Evolutionary conservation across 2,888 invertebrate species (phyloP), one percentile per base, ranked within the genome.

Genomic region (Aspidiotus rigidus): DNA sequence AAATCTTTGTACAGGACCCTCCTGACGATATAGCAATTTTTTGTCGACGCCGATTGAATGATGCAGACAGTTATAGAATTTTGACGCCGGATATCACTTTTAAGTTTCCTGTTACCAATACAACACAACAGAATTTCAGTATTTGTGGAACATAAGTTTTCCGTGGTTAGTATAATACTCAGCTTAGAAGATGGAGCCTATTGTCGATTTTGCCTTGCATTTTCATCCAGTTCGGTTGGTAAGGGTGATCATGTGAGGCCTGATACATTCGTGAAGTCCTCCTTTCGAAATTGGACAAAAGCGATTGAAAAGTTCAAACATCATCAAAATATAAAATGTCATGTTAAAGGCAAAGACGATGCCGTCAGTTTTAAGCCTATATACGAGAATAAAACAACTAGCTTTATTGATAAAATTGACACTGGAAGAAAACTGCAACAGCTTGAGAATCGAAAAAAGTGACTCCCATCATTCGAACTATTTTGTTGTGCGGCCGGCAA

Each of bases 91-190:
- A 54, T 39, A 55, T 15, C 53, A 54, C 49, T 64, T 64, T 49
- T 6, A 49, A 49, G 49, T 49, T 49, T 49, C 49, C 49, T 6
- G 49, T 49, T 49, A 49, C 49, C 49, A 44, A 11, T 44, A 11
- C 15, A 53, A 17, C n/a, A 40, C 54, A 64, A 64, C 55, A 64
- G 64, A 66, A 41, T 66, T 66, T 66, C 66, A 66, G 41, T 57
- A n/a, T 57, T 17, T 41, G 56, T 66, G 66, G 66, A 55, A 56
- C 8, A 13, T 39, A 40, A 57, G 16, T 17, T 66, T 15, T 57
- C 10, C 55, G 54, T 66, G 66, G 59, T 57, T 66, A 66, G 66
- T 66, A 17, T 66, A 66, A n/a, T n/a, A n/a, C 56, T 66, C 66
- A 44, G 42, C 16, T 57, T 41, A 15, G 15, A 57, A 39, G 56